Evolutionary conservation across 2,113 vertebrate species (phyloP), one percentile per base, ranked within the genome.

Genomic region (Stegostoma tigrinum): DNA sequence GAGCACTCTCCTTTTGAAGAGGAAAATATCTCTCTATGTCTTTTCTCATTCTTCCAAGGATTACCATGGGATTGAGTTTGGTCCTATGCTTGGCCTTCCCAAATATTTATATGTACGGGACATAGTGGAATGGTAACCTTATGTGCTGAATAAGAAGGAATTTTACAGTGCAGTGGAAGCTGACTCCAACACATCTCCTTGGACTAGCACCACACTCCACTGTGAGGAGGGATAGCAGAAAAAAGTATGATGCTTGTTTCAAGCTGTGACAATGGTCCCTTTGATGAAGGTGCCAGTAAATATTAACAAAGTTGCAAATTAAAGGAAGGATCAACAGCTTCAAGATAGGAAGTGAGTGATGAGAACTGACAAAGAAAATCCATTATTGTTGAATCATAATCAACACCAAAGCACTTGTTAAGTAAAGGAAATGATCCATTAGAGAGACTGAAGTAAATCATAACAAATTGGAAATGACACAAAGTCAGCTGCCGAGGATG

Each of bases 401-500:
- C 52, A n/a, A n/a, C 87, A 64, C 5, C 55, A 91, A 89, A 89
- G 24, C 86, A 52, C 52, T 91, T 91, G 86, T 55, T 67, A 67
- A 94, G 42, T 66, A 67, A 94, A 42, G 90, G 90, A 42, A 45
- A 94, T 72, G 21, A 48, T 68, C 19, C 0, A 24, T 2, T 42
- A 68, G 67, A 42, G 68, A 94, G 66, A 94, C 38, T 55, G n/a
- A 64, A 91, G 87, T 55, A 64, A 14, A 30, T 64, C 87, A 70
- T 61, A 30, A 61, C 8, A 94, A 70, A 94, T 94, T 67, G 93
- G 66, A 94, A 68, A 70, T 68, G 93, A 94, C 66, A 70, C 66
- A 68, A 94, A 94, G 67, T 94, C 93, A 68, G 72, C 70, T 45
- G 38, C 66, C 6, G 67, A 23, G 93, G 42, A 94, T 94, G 66